Evolutionary conservation across 1,140 invertebrate species (phyloP), one percentile per base, ranked within the genome.

Genomic region (Elymnias hypermnestra): DNA sequence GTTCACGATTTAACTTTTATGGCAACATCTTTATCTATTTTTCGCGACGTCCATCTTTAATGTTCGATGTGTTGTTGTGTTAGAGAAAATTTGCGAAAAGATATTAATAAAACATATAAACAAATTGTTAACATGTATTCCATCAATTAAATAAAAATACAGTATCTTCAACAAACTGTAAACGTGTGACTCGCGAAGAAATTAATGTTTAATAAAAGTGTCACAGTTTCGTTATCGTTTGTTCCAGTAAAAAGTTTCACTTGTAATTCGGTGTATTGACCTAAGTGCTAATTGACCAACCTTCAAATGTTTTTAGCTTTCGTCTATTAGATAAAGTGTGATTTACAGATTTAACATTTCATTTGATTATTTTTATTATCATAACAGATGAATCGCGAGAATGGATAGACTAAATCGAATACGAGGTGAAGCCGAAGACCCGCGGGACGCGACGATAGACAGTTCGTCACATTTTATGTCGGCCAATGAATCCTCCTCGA

Each of bases 61-160:
- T 75, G 68, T 72, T 75, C 77, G 69, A 75, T 81, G 79, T 83
- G 71, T 84, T 82, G 74, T 83, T 74, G 78, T 81, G 64, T 78
- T 72, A 73, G n/a, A 56, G 54, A 70, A 73, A 70, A 68, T 72
- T 69, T 53, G 63, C 56, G 56, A 47, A 74, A 74, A 77, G 68
- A 71, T 68, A 62, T 63, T 75, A 57, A 50, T 52, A 53, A 44
- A 44, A 53, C 59, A 48, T 23, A 50, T 48, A 45, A 44, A 40
- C 33, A 57, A 39, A 41, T 50, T 53, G 48, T 49, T 51, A 33
- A 53, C 29, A 48, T 39, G 55, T 45, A 43, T 56, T 50, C 28
- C 25, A 29, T 36, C 43, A 45, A 19, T 26, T 44, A 45, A 44
- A n/a, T n/a, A n/a, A n/a, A n/a, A n/a, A n/a, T n/a, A n/a, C n/a